These are phyloP conservation scores for Bactericera cockerelli DNA, from an alignment of 1,140 invertebrate genomes.

Conservation along the genomic window DNA sequence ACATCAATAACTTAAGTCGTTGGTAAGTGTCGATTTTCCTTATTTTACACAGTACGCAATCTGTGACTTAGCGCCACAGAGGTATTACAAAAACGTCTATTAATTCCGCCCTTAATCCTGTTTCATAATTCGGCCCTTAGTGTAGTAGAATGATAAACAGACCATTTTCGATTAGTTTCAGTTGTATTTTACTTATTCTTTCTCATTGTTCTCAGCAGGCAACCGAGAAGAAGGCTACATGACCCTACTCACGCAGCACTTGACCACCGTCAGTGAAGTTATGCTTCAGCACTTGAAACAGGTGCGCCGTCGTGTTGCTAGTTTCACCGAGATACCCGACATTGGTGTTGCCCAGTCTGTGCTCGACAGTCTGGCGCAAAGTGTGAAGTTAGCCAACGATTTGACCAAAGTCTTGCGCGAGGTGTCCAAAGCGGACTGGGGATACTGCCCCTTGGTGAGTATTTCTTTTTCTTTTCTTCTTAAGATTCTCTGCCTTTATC, in stretches of 20 bases:
- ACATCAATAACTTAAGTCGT: too few species aligned
- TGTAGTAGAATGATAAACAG: too few species aligned
- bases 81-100: too few species aligned
- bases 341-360: constrained; percentile 29
- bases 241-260: constrained; percentile 54
- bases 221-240: constrained; percentile 31
- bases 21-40: too few species aligned
- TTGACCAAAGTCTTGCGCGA: constrained; percentile 44
- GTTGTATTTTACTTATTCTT: too few species aligned
- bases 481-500: too few species aligned
- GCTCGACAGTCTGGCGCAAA: constrained; percentile 30
- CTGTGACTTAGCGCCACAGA: too few species aligned
- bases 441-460: constrained; percentile 30
- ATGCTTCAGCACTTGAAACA: constrained; percentile 70
- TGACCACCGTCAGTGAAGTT: constrained; percentile 54
- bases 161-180: too few species aligned
- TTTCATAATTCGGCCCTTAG: too few species aligned
- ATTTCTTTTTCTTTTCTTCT: neutral
- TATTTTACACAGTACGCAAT: too few species aligned
- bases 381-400: constrained; percentile 39
- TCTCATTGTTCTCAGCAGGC: too few species aligned
- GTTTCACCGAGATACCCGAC: constrained; percentile 26
- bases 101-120: too few species aligned
- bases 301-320: constrained; percentile 54
- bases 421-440: constrained; percentile 41